Evolutionary conservation across 2,888 invertebrate genomes (phyloP), one percentile per base, ranked within the genome.

Genomic region (Shargacucullia verbasci): DNA sequence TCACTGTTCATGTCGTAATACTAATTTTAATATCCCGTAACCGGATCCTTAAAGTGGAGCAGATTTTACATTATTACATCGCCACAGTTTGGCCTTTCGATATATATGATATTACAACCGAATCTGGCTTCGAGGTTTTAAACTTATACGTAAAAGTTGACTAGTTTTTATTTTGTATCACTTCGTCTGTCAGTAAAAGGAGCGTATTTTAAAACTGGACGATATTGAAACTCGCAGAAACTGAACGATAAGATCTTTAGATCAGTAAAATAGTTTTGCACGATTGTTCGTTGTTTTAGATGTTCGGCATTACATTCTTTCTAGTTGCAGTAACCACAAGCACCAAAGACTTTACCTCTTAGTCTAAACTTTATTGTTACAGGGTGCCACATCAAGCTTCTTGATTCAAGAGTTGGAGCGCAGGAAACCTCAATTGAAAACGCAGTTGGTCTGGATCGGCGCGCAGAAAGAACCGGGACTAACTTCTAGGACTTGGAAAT

Each of bases 371-470:
- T 5, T 45, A 27, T 47, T 52, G 47, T 40, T 59, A 70, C 81
- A 95, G 94, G 95, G 95, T 2, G 95, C 96, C 2, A 95, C 95
- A 0, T 95, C 95, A 9, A 95, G 95, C 48, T 97, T 96, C 80
- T 95, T 98, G 44, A 93, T 96, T 55, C 96, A 97, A 69, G 97
- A 98, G 87, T 90, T 98, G 73, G 98, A 98, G 80, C 94, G 97
- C 52, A 94, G 97, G 46, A 98, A 97, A 83, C 94, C 96, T 0
- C 96, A 95, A 60, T 87, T 98, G 34, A 97, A 97, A 85, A 97
- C 98, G 0, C 97, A 98, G 81, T 91, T 98, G 59, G 97, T 98
- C 2, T 98, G 98, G 98, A 97, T 98, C 69, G 98, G 98, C 0
- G 98, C 98, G 0, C 97, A 97, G 80, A 97, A 98, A 78, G 98